Evolutionary conservation across 1,140 invertebrate species (phyloP), one percentile per base, ranked within the genome.

Genomic region (Diploscapter pachys): DNA sequence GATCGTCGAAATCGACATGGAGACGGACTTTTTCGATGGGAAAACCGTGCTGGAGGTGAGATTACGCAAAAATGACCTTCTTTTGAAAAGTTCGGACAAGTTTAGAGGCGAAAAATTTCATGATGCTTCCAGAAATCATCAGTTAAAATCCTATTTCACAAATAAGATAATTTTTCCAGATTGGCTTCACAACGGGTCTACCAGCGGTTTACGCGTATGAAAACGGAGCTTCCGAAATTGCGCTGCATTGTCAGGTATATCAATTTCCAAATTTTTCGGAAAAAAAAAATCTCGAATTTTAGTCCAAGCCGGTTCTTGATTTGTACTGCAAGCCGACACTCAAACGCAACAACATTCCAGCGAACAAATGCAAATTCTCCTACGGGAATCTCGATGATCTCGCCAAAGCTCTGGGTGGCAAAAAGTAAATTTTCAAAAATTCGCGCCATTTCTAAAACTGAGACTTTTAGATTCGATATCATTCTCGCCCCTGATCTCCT

Each of bases 401-500:
- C 48, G 74, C 64, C 65, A 76, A 64, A 5, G 70, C 72, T 49
- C 71, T 79, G 53, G 67, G 72, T 11, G 67, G 76, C 63, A 75
- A 81, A 56, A 72, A 75, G 31, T 31, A 31, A 31, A 31, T 31
- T 31, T 31, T 31, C 31, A 31, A 31, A 31, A 1, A 31, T 31
- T 31, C 31, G 31, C 31, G 31, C 31, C 31, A 31, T 0, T 31
- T 31, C 31, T 1, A 31, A 31, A 31, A 31, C 31, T 31, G 31
- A 31, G 31, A 31, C 0, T 31, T 31, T 31, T 31, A 31, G 31
- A 59, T 85, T 75, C 70, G 82, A 83, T 55, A 75, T 83, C 8
- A 81, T 83, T 72, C 53, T 83, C 48, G 83, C 82, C 6, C 80
- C 82, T 5, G 82, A 83, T 70, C 67, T 83, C 50, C 66, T 85